Evolutionary conservation across 1,140 invertebrate genomes (phyloP), one percentile per base, ranked within the genome.

Genomic region (Campoletis sonorensis): DNA sequence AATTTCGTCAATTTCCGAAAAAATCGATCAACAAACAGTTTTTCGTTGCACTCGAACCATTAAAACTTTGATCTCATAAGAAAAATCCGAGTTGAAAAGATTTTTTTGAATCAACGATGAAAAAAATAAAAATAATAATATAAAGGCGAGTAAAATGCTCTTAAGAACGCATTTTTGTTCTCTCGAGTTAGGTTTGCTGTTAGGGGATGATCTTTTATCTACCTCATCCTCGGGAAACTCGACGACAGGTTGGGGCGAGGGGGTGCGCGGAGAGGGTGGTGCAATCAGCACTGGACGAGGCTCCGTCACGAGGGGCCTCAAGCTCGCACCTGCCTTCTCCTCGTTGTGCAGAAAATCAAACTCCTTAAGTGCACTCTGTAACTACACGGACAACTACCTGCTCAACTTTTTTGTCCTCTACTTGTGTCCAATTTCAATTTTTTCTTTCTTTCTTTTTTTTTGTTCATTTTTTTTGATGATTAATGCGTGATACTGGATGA

Each of bases 281-380:
- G 92, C 91, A 82, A 92, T 91, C 87, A 93, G 90, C 84, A 91
- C 89, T 86, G 91, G 89, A 86, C 90, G 88, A 85, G 90, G 92
- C 88, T 92, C 91, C 87, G 89, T 91, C 83, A 92, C 90, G 79
- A 92, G 88, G 86, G 90, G 91, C 84, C 89, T 92, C 87, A 92
- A 89, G 89, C 85, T 92, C 80, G 91, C 91, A 82, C 90, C 93
- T 90, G 94, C 92, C 88, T 94, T 94, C 85, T 95, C 95, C 88
- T 96, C 95, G 89, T 95, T 95, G 91, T 96, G 94, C 91, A 98
- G 94, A 92, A 97, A 97, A 93, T 97, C 96, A 94, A 98, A 98
- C 92, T 96, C 95, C 88, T 95, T 94, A 92, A 96, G 93, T 89
- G 96, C 96, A 91, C 94, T 96, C 93, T 97, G 95, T 89, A 96